phyloP scores from a whole-genome alignment of 2,113 vertebrate species.

The Bucco capensis region DNA sequence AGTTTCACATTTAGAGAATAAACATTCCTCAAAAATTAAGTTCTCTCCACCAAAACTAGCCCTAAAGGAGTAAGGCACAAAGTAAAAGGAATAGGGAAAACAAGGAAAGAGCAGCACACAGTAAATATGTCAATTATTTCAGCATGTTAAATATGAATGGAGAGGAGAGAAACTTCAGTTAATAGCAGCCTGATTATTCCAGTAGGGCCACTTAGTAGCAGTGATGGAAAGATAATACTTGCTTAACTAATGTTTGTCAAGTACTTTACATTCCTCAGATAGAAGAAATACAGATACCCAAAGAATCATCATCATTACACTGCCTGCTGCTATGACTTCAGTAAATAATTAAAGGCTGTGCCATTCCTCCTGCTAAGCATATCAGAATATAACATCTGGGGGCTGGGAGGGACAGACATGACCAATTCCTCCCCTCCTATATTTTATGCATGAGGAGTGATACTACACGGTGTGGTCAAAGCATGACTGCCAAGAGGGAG shows the following conservation, averaged over 20 bases:
- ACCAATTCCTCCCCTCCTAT: not conserved
- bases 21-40: not conserved
- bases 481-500: not conserved
- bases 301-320: not conserved
- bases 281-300: not conserved
- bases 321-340: not conserved
- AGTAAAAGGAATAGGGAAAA: not conserved
- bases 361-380: not conserved
- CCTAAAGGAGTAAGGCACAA: not conserved
- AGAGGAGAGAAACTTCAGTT: not conserved
- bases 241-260: slow-evolving; percentile 1
- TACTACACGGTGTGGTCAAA: not conserved
- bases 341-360: slow-evolving; percentile 31
- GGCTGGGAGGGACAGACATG: not conserved
- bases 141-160: not conserved
- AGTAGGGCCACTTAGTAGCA: slow-evolving; percentile 17
- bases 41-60: not conserved
- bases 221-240: slow-evolving; percentile 35
- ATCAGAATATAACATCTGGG: not conserved
- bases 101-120: not conserved
- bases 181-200: slow-evolving; percentile 27
- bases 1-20: not conserved
- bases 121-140: not conserved
- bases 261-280: slow-evolving; percentile 33
- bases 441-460: slow-evolving; percentile 9